Evolutionary conservation across 2,113 vertebrate species (phyloP).

Genomic region (Phoenicopterus ruber): DNA sequence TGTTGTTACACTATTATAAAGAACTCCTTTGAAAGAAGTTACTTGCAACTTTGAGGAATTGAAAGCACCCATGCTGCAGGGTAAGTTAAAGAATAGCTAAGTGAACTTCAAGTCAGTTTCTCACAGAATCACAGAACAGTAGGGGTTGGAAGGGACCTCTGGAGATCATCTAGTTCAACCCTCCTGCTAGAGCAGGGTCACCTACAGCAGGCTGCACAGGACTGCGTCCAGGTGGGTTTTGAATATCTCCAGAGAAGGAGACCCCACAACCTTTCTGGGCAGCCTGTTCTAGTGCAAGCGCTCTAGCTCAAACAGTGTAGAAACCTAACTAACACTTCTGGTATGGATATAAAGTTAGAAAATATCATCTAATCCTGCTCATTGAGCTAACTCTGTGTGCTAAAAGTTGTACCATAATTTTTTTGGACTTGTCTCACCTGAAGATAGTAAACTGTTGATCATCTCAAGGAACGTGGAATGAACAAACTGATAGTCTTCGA

Average conservation of each 20-base stretch:
- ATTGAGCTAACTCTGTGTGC: not conserved
- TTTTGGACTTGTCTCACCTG: constrained; percentile 79
- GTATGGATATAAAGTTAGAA: not conserved
- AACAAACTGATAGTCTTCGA: constrained; percentile 95
- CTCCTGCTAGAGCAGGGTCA: too few species aligned
- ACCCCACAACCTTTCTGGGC: too few species aligned
- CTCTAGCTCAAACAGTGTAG: not conserved
- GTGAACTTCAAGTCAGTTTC: not conserved
- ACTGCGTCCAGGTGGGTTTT: too few species aligned
- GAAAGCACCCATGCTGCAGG: not conserved
- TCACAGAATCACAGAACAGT: not conserved
- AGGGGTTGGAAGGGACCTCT: too few species aligned
- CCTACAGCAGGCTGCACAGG: too few species aligned
- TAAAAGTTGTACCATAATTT: not conserved
- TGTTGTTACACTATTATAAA: not conserved
- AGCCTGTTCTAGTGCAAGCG: not conserved
- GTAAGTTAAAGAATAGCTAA: not conserved
- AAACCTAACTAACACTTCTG: not conserved
- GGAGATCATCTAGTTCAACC: too few species aligned
- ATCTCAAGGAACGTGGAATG: constrained; percentile 91
- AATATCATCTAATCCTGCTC: not conserved
- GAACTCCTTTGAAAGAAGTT: not conserved
- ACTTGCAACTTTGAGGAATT: not conserved
- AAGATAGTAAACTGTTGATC: constrained; percentile 95
- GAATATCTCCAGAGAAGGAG: too few species aligned